Evolutionary conservation across 2,888 invertebrate species (phyloP).

Genomic region (Aromia moschata): DNA sequence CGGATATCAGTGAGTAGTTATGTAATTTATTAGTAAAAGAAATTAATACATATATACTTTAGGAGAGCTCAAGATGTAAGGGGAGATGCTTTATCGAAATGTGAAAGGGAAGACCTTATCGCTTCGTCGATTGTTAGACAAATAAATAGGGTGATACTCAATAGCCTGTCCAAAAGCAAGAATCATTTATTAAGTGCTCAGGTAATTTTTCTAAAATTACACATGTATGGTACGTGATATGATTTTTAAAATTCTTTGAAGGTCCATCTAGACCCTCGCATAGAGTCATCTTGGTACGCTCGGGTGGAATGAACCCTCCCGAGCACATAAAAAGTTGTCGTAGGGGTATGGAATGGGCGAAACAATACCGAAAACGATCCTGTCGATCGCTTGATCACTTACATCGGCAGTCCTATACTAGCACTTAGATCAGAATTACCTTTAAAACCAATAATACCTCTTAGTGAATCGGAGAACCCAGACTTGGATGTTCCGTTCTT

Average conservation of each 20-base stretch:
- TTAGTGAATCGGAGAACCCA: slow-evolving; percentile 67
- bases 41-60: slow-evolving; percentile 1
- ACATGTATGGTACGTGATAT: not conserved
- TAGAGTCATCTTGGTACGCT: slow-evolving; percentile 87
- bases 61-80: slow-evolving; percentile 54
- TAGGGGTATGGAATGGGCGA: slow-evolving; percentile 56
- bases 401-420: slow-evolving; percentile 73
- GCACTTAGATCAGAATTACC: slow-evolving; percentile 77
- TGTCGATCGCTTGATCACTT: slow-evolving; percentile 75
- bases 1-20: slow-evolving; percentile 65
- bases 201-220: slow-evolving; percentile 62
- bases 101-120: slow-evolving; percentile 62
- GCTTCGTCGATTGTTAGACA: slow-evolving; percentile 70
- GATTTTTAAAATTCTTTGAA: slow-evolving; percentile 53
- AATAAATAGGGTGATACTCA: slow-evolving; percentile 74
- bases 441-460: slow-evolving; percentile 70
- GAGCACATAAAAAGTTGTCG: slow-evolving; percentile 60
- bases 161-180: slow-evolving; percentile 68
- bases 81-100: slow-evolving; percentile 49
- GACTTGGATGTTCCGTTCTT: slow-evolving; percentile 69
- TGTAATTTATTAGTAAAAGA: not conserved
- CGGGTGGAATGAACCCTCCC: slow-evolving; percentile 76
- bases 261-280: slow-evolving; percentile 79
- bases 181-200: slow-evolving; percentile 72
- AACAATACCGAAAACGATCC: slow-evolving; percentile 66